These are phyloP conservation scores for Trissoscelio sp. DNA, from an alignment of 2,888 invertebrate genomes.

Conservation along the genomic window DNA sequence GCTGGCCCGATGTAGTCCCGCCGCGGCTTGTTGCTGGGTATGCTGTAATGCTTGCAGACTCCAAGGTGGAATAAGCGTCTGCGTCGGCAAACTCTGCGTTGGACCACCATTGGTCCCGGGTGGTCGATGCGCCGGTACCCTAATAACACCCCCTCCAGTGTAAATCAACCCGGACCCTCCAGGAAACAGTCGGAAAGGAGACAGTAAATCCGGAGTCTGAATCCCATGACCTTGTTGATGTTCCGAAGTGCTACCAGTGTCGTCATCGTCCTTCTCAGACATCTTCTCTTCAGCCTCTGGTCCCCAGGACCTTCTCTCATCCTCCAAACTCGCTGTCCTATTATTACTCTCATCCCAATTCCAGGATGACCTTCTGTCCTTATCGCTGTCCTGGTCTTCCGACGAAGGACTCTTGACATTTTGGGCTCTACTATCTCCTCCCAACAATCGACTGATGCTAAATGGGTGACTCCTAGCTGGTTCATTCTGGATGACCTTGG, in stretches of 20 bases:
- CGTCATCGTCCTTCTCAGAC: conserved; percentile 81
- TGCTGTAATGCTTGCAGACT: conserved; percentile 80
- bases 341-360: conserved; percentile 78
- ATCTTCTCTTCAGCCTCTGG: conserved; percentile 79
- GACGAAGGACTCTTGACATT: conserved; percentile 78
- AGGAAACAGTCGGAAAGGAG: conserved; percentile 76
- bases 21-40: conserved; percentile 79
- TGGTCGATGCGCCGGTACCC: conserved; percentile 92
- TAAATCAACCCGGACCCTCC: conserved; percentile 80
- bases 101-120: conserved; percentile 84
- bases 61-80: conserved; percentile 76
- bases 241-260: conserved; percentile 79
- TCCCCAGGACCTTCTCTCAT: conserved; percentile 80
- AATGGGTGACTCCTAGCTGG: conserved; percentile 81
- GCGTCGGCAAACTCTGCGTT: conserved; percentile 74
- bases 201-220: conserved; percentile 70
- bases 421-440: conserved; percentile 76
- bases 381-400: conserved; percentile 79
- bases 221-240: conserved; percentile 72
- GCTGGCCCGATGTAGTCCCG: conserved; percentile 80
- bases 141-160: conserved; percentile 89
- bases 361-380: conserved; percentile 78
- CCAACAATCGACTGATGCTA: conserved; percentile 81
- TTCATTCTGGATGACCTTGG: conserved; percentile 76
- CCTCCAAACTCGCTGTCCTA: conserved; percentile 75